These are phyloP conservation scores for Phylloscopus trochiloides DNA, from an alignment of 2,113 vertebrate species.

Conservation along the genomic window DNA sequence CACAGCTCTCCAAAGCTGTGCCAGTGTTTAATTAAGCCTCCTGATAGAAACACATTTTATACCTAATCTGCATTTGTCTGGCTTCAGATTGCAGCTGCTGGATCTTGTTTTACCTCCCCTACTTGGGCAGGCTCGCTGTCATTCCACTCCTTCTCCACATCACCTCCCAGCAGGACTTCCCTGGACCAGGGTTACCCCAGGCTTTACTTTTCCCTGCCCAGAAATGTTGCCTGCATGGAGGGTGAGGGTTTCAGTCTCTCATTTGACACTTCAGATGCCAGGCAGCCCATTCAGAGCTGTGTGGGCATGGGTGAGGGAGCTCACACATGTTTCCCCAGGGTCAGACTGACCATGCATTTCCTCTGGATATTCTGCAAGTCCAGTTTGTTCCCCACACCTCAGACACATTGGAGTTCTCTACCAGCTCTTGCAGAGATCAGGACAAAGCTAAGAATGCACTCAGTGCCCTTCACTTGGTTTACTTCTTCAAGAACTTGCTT, in stretches of 20 bases:
- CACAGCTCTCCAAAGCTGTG: background rate
- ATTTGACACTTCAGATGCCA: background rate
- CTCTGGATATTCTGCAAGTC: background rate
- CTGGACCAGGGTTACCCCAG: background rate
- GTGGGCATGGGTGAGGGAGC: background rate
- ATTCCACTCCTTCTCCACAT: background rate
- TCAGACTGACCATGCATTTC: background rate
- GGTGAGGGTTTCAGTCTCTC: background rate
- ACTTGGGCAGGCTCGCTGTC: background rate
- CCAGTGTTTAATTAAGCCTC: constrained; percentile 5
- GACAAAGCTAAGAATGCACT: background rate
- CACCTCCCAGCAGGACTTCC: background rate
- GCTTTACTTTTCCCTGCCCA: background rate
- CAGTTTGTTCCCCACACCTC: background rate
- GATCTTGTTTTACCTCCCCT: background rate
- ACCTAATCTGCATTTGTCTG: background rate
- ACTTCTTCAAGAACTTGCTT: background rate
- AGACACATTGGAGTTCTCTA: background rate
- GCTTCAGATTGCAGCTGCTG: background rate
- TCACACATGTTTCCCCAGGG: background rate
- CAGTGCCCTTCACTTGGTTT: background rate
- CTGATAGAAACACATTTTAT: background rate
- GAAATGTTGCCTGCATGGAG: background rate
- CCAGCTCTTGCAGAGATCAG: background rate
- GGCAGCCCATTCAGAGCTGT: background rate